Percentiles rank a stretch among this genome's conserved stretches.
phyloP scores from a whole-genome alignment of 1,140 invertebrate genomes.

The Drosophila insularis region DNA sequence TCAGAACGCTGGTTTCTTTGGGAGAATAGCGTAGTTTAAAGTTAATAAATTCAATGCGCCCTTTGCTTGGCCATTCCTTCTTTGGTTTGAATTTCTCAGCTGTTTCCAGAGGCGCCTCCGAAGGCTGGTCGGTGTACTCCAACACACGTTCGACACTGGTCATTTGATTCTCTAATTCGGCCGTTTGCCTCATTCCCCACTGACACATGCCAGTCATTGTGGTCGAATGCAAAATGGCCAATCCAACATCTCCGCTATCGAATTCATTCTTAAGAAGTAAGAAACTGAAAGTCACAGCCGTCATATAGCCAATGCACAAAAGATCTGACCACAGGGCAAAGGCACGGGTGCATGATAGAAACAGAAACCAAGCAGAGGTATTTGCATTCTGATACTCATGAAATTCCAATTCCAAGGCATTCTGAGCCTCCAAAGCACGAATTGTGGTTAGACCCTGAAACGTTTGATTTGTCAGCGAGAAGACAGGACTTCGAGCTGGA shows the following conservation, averaged over 20 bases:
- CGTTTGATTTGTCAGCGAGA: slow-evolving; percentile 89
- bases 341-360: slow-evolving; percentile 87
- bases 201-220: slow-evolving; percentile 91
- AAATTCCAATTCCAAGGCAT: slow-evolving; percentile 86
- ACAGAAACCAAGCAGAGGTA: slow-evolving; percentile 88
- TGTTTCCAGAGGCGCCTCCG: slow-evolving; percentile 84
- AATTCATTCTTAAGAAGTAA: slow-evolving; percentile 83
- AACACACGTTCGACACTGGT: slow-evolving; percentile 90
- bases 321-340: slow-evolving; percentile 86
- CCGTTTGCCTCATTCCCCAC: slow-evolving; percentile 93
- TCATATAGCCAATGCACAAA: slow-evolving; percentile 87
- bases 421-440: slow-evolving; percentile 86
- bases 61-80: slow-evolving; percentile 88
- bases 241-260: slow-evolving; percentile 88
- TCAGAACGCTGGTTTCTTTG: slow-evolving; percentile 85
- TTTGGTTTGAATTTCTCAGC: slow-evolving; percentile 84
- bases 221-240: slow-evolving; percentile 91
- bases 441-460: slow-evolving; percentile 92
- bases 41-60: slow-evolving; percentile 87
- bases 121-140: slow-evolving; percentile 86
- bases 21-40: slow-evolving; percentile 84
- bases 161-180: slow-evolving; percentile 93
- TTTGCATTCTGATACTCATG: slow-evolving; percentile 89
- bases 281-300: slow-evolving; percentile 85
- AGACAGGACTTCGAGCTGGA: slow-evolving; percentile 87